Evolutionary conservation across 2,113 vertebrate genomes (phyloP), one percentile per base, ranked within the genome.

Genomic region (Cyanoramphus novaezelandiae): DNA sequence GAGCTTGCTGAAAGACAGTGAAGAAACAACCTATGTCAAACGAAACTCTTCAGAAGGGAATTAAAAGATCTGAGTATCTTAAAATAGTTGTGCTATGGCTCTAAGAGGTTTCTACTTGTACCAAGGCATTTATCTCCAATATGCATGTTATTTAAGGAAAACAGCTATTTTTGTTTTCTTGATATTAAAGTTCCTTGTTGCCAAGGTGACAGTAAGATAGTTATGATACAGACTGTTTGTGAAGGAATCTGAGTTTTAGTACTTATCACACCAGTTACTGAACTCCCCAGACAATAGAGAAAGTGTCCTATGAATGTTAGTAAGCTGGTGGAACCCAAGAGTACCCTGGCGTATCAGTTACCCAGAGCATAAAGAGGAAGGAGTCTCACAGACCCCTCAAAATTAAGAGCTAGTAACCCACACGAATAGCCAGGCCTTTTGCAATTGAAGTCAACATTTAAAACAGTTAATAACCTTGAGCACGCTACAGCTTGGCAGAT

Each of bases 1-100:
- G 98, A 77, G 99, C 99, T 99, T 99, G 99, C 99, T 99, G 82
- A 31, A 94, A 90, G 37, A 90, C 5, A 44, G 17, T 14, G 44
- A n/a, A 84, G 31, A 55, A 82, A 86, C 39, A 82, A 37, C 13
- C 17, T 4, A 7, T 37, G 25, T 77, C 72, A 91, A 83, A 90
- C 59, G 7, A 8, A 41, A 50, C 11, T 85, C 43, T 28, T 53
- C 65, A 11, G 15, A 91, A 57, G 18, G 16, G 6, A 11, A 5
- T 59, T n/a, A 33, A 35, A 63, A 87, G 12, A 83, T 24, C 11
- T 0, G 0, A 88, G 8, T 59, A 46, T 39, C 68, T 90, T 75
- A 37, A 92, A 83, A 78, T 31, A 93, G 19, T 13, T 70, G 52
- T 47, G 28, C 27, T 49, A 44, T 3, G 4, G 33, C 60, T 91